Evolutionary conservation across 2,113 vertebrate species (phyloP).

Genomic region (Dicaeum eximium): DNA sequence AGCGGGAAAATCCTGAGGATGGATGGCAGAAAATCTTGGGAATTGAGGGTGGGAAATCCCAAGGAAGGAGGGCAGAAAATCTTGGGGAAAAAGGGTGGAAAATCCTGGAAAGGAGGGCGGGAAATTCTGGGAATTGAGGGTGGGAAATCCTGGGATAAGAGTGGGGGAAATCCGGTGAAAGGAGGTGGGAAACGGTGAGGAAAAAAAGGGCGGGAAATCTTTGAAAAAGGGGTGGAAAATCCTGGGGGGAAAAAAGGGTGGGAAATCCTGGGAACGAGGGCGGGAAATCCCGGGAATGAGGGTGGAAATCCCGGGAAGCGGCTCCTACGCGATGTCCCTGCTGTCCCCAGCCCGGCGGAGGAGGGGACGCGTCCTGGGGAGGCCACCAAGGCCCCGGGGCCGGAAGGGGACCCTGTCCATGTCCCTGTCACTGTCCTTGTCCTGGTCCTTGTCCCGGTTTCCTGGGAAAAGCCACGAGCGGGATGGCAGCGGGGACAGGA

Average conservation of each 20-base stretch:
- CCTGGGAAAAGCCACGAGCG: background rate
- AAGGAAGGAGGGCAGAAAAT: too few relatives aligned
- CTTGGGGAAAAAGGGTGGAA: too few relatives aligned
- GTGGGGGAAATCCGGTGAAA: too few relatives aligned
- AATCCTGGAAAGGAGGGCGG: accelerated
- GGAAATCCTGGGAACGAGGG: too few relatives aligned
- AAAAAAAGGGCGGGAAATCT: accelerated
- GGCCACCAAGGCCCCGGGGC: background rate
- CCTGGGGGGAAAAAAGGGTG: too few relatives aligned
- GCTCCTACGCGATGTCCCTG: background rate
- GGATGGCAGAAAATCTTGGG: too few relatives aligned
- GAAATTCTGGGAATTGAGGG: background rate
- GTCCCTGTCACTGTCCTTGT: background rate
- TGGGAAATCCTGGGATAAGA: background rate
- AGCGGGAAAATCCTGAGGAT: background rate
- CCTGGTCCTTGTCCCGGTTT: background rate
- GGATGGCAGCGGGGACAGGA: background rate
- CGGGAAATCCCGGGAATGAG: too few relatives aligned
- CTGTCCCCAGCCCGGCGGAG: background rate
- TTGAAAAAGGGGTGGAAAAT: too few relatives aligned
- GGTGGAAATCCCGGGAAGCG: background rate
- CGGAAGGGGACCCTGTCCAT: background rate
- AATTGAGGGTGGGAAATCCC: too few relatives aligned
- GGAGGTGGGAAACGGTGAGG: too few relatives aligned
- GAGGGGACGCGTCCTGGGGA: background rate